Evolutionary conservation across 2,113 vertebrate species (phyloP).

Genomic region (Charina bottae): DNA sequence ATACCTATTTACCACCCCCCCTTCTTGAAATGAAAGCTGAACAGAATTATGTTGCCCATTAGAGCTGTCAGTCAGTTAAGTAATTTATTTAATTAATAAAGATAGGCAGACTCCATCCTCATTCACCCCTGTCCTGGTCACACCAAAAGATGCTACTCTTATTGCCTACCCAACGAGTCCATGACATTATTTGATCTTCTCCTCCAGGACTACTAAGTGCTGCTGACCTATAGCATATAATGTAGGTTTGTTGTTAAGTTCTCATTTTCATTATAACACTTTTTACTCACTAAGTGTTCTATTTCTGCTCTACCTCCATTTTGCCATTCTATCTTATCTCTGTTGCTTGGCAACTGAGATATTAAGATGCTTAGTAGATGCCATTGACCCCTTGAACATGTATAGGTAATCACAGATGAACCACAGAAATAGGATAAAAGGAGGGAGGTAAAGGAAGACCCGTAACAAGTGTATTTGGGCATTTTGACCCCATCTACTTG

Average conservation of each 20-base stretch:
- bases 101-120: neutral
- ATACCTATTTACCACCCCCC: neutral
- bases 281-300: neutral
- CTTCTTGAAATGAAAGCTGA: neutral
- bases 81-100: neutral
- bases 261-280: neutral
- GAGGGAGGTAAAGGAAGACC: neutral
- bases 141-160: neutral
- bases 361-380: neutral
- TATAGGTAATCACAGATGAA: neutral
- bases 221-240: neutral
- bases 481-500: neutral
- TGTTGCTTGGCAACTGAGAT: constrained; percentile 23
- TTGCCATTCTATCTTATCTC: neutral
- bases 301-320: neutral
- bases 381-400: neutral
- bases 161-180: too few species aligned
- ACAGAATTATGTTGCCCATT: neutral
- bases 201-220: too few species aligned
- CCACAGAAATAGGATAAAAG: neutral
- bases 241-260: neutral
- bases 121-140: neutral
- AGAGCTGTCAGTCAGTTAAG: neutral
- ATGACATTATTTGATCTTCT: neutral
- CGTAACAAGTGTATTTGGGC: neutral